phyloP scores from a whole-genome alignment of 2,797 vertebrate genomes.

The Eospalax fontanierii region DNA sequence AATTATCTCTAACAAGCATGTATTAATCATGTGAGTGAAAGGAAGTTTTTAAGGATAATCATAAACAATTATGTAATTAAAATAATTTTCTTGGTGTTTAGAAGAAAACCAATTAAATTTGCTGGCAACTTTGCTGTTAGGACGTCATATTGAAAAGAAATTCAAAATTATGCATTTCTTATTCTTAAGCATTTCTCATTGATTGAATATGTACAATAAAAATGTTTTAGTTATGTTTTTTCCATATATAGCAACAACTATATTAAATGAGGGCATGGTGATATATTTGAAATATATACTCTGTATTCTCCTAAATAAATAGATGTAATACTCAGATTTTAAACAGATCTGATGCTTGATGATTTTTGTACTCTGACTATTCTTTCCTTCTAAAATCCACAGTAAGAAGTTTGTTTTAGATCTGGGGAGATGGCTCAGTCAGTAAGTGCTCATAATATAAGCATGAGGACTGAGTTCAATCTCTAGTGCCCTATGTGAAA shows the following conservation, averaged over 20 bases:
- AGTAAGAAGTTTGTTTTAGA: conserved; percentile 5
- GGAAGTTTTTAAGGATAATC: conserved; percentile 58
- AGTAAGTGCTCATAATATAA: neutral
- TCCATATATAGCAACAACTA: neutral
- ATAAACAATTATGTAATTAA: conserved; percentile 69
- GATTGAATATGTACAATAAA: conserved; percentile 30
- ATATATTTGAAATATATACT: neutral
- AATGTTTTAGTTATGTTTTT: neutral
- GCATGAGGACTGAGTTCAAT: neutral
- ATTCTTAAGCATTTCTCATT: conserved; percentile 49
- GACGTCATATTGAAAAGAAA: conserved; percentile 39
- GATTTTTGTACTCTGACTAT: neutral
- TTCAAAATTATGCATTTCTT: conserved; percentile 14
- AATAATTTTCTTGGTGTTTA: conserved; percentile 67
- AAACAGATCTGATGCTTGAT: conserved; percentile 15
- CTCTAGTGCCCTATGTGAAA: too few relatives aligned
- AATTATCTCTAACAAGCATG: conserved; percentile 45
- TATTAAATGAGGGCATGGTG: conserved; percentile 42
- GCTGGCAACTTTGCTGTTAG: conserved; percentile 57
- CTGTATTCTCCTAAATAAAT: neutral
- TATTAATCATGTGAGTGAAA: conserved; percentile 62
- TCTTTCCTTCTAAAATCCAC: neutral
- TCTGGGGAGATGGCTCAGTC: neutral
- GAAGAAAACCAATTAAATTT: conserved; percentile 61
- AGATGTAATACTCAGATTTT: neutral